These are phyloP conservation scores for Sitobion miscanthi DNA, from an alignment of 1,140 invertebrate genomes.

Conservation along the genomic window DNA sequence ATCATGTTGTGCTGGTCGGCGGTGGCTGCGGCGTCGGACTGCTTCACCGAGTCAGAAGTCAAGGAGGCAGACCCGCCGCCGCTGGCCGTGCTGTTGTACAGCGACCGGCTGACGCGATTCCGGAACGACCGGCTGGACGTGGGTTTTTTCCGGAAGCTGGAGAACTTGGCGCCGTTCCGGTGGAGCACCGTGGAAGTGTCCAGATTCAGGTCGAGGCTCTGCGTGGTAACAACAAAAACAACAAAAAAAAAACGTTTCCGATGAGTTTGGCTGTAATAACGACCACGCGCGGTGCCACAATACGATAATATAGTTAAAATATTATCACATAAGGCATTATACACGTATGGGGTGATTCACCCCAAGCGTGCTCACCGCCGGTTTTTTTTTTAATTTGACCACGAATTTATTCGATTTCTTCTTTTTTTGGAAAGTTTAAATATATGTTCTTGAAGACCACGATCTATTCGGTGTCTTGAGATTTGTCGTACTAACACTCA, in stretches of 20 bases:
- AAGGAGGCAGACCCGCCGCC: background rate
- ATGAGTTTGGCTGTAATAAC: background rate
- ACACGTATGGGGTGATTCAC: background rate
- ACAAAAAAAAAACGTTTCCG: background rate
- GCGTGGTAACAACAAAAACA: background rate
- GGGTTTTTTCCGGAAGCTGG: constrained; percentile 59
- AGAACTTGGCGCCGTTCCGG: constrained; percentile 58
- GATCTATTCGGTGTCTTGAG: too few species aligned
- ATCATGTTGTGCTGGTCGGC: constrained; percentile 23
- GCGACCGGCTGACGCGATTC: constrained; percentile 58
- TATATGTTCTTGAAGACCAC: too few species aligned
- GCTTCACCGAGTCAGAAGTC: background rate
- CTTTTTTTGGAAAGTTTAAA: background rate
- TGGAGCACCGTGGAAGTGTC: background rate
- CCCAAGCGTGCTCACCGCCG: background rate
- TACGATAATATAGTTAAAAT: background rate
- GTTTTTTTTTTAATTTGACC: background rate
- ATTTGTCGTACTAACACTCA: too few species aligned
- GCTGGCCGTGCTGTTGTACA: constrained; percentile 58
- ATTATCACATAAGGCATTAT: background rate
- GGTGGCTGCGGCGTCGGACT: background rate
- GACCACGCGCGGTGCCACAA: background rate
- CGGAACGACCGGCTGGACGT: constrained; percentile 58
- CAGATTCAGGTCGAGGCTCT: constrained; percentile 43
- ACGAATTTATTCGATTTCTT: background rate